phyloP scores from a whole-genome alignment of 64 coral and sea anemone species.

The Montipora sp. region DNA sequence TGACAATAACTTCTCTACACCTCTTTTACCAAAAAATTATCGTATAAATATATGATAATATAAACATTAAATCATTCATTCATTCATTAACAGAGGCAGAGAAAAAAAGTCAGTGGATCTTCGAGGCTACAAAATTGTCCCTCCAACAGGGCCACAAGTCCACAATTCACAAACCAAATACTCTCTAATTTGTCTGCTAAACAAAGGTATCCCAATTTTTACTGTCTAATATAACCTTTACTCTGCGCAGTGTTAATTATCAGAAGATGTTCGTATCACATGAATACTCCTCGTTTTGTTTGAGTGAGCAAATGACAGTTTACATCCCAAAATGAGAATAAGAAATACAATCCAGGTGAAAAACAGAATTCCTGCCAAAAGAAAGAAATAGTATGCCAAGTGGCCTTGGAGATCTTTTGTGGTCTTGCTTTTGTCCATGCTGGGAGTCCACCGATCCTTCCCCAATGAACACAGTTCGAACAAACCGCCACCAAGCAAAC shows the following conservation, averaged over 20 bases:
- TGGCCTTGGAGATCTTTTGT: background rate
- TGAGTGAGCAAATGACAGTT: background rate
- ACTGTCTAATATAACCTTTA: background rate
- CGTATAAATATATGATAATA: too few relatives aligned
- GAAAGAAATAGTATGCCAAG: conserved; percentile 80
- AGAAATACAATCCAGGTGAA: conserved; percentile 84
- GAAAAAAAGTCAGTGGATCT: too few relatives aligned
- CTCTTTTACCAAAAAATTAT: too few relatives aligned
- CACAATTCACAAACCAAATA: too few relatives aligned
- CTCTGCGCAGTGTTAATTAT: background rate
- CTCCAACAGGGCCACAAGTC: too few relatives aligned
- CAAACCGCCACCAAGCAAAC: conserved; percentile 75
- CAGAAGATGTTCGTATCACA: background rate
- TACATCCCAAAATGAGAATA: conserved; percentile 18
- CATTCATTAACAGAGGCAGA: too few relatives aligned
- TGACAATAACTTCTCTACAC: too few relatives aligned
- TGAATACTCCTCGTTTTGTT: background rate
- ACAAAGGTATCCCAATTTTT: too few relatives aligned
- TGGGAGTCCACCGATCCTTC: background rate
- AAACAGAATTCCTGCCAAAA: conserved; percentile 73
- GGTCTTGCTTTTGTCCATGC: too few relatives aligned
- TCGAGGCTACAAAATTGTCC: too few relatives aligned
- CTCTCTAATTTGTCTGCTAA: too few relatives aligned
- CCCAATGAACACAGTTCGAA: conserved; percentile 56
- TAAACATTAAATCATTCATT: too few relatives aligned